Evolutionary conservation across 1,140 invertebrate genomes (phyloP), one percentile per base, ranked within the genome.

Genomic region (Drosophila littoralis): DNA sequence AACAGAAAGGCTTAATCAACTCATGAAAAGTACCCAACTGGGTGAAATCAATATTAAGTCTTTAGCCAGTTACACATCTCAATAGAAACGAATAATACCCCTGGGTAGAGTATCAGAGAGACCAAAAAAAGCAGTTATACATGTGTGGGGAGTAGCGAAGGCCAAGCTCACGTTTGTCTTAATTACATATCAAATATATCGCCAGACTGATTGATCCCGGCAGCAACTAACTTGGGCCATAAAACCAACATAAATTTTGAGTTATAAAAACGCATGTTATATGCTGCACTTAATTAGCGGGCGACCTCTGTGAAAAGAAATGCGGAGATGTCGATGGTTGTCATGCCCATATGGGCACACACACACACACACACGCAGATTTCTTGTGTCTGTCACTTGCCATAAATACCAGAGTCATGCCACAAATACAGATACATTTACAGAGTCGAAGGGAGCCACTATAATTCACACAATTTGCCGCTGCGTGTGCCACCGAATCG

Each of bases 221-320:
- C 22, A 46, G 17, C 60, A 57, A 59, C 60, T 52, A 79, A 77
- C 68, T 63, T 61, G 45, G 57, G 28, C 69, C 79, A 80, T 88
- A 89, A 89, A 90, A 90, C 69, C 63, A 89, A 83, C 84, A 89
- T 89, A 89, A 89, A 89, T 88, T 78, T 88, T 73, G 71, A 84
- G 84, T 89, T 89, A 90, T 89, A 89, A 89, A 89, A 89, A 90
- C 81, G 79, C 85, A 90, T 89, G 84, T 89, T 89, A 60, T 89
- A 60, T 68, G 84, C 71, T 89, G 84, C 84, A 89, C 84, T 89
- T 89, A 89, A 89, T 89, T 89, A 90, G 84, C 85, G 77, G 52
- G 43, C 73, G 71, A 88, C 79, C 82, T 85, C 75, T 63, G 52
- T 10, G 22, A 45, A 35, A 33, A 12, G n/a, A 17, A 13, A n/a